phyloP scores from a whole-genome alignment of 2,888 invertebrate genomes.

The Hoplodrina ambigua region DNA sequence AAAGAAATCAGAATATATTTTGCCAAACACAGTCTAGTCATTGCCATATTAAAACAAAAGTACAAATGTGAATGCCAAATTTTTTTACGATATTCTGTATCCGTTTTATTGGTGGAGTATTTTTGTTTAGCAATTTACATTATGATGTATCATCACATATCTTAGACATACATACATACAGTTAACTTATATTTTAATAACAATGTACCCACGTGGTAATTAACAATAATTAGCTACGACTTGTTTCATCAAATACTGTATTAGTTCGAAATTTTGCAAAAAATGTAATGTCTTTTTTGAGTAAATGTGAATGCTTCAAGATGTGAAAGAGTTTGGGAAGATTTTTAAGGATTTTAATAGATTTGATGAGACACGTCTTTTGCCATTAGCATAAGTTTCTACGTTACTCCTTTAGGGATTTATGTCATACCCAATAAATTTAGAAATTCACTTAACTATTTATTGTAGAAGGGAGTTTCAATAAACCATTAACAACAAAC shows the following conservation, averaged over 20 bases:
- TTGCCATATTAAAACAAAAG: conserved; percentile 69
- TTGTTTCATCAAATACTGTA: conserved; percentile 58
- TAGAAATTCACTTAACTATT: conserved; percentile 83
- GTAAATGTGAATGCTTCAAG: neutral
- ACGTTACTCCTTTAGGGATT: conserved; percentile 81
- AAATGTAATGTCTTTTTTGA: conserved; percentile 13
- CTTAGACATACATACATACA: conserved; percentile 65
- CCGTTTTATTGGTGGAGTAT: conserved; percentile 50
- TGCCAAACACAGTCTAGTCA: conserved; percentile 59
- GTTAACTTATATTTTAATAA: conserved; percentile 60
- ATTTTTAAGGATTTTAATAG: conserved; percentile 50
- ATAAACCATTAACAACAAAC: conserved; percentile 74
- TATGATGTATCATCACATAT: conserved; percentile 72
- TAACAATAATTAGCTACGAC: conserved; percentile 40
- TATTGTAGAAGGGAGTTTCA: conserved; percentile 78
- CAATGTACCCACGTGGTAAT: conserved; percentile 58
- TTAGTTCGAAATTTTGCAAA: neutral
- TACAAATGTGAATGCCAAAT: conserved; percentile 81
- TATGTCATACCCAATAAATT: conserved; percentile 89
- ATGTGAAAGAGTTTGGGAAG: neutral
- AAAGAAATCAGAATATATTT: conserved; percentile 49
- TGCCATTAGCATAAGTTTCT: conserved; percentile 66
- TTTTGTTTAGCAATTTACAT: conserved; percentile 57
- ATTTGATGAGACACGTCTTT: conserved; percentile 59
- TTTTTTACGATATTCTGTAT: conserved; percentile 67